A percentile compares a stretch with the other conserved stretches of the same genome.
Evolutionary conservation across 1,140 invertebrate genomes (phyloP).

Genomic region (Drosophila ficusphila): DNA sequence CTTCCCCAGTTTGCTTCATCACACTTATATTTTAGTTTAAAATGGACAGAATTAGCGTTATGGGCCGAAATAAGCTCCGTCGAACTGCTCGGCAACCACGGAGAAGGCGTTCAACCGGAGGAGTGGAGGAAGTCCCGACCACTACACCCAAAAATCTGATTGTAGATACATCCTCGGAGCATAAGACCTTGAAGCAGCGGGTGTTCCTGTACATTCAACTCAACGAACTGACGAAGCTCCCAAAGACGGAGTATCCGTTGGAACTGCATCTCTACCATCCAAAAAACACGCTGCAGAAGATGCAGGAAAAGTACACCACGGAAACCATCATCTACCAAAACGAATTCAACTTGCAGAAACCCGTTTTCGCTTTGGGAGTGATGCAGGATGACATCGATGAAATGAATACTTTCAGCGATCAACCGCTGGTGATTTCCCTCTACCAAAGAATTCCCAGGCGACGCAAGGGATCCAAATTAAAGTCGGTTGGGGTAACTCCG

Average conservation of each 20-base stretch:
- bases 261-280: constrained; percentile 66
- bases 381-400: constrained; percentile 71
- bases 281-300: constrained; percentile 64
- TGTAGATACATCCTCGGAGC: background rate
- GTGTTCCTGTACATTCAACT: constrained; percentile 72
- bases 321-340: constrained; percentile 63
- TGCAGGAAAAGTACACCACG: constrained; percentile 66
- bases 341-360: constrained; percentile 50
- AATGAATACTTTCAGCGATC: constrained; percentile 68
- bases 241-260: constrained; percentile 34
- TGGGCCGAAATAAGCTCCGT: too few relatives aligned
- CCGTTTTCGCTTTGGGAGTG: constrained; percentile 58
- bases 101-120: background rate
- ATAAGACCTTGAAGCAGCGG: constrained; percentile 19
- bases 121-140: background rate
- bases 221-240: constrained; percentile 50
- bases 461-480: constrained; percentile 2
- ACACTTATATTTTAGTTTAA: constrained; percentile 8
- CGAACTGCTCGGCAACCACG: background rate
- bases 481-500: background rate
- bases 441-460: constrained; percentile 61
- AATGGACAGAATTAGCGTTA: background rate
- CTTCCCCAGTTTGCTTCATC: background rate
- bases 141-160: background rate
- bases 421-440: constrained; percentile 61